A percentile compares a stretch with the other conserved stretches of the same genome.
Evolutionary conservation across 2,113 vertebrate genomes (phyloP).

Genomic region (Alligator sinensis): DNA sequence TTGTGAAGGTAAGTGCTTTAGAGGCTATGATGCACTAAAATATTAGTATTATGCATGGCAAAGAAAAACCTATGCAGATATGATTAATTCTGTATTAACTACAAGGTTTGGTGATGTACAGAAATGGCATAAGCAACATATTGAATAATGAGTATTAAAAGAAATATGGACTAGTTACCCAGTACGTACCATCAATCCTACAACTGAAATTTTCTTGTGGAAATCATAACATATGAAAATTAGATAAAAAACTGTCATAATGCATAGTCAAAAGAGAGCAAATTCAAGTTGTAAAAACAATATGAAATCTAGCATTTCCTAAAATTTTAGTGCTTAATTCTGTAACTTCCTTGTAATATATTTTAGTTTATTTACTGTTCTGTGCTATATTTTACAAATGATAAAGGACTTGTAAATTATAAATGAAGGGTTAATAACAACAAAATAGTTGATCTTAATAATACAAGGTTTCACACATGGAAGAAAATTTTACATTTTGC

Average conservation of each 20-base stretch:
- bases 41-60: not conserved
- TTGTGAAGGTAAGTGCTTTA: not conserved
- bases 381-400: not conserved
- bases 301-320: not conserved
- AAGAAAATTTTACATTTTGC: not conserved
- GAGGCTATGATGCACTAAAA: not conserved
- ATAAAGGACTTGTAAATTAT: not conserved
- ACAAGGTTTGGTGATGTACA: not conserved
- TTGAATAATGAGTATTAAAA: not conserved
- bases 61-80: not conserved
- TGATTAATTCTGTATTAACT: not conserved
- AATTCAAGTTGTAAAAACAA: not conserved
- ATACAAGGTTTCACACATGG: not conserved
- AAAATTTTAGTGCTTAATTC: not conserved
- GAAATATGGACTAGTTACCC: not conserved
- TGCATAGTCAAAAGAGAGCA: not conserved
- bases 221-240: not conserved
- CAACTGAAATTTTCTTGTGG: not conserved
- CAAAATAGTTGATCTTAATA: not conserved
- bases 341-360: not conserved
- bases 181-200: not conserved
- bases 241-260: not conserved
- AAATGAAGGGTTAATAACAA: not conserved
- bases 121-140: not conserved
- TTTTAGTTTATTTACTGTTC: not conserved